Conservation (phyloP, 2,797 vertebrate species). For the Potorous gilbertii region DNA sequence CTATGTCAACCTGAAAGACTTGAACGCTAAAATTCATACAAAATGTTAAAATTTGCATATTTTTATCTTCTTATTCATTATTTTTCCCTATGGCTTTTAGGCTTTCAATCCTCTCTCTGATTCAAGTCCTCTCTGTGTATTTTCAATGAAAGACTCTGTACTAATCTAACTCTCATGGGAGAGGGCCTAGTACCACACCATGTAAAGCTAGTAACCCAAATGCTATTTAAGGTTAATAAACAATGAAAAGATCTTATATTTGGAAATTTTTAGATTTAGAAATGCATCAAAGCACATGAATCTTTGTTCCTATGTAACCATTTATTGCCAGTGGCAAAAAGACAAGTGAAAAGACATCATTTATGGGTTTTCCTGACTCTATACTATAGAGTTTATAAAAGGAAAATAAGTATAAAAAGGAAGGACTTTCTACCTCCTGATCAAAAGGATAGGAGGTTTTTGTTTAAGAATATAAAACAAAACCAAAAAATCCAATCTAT, state of each 20-base stretch:
- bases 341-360: background rate
- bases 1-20: no score
- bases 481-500: no score
- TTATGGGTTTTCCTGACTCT: background rate
- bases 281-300: background rate
- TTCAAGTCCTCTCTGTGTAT: background rate
- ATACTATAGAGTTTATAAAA: conserved; percentile 37
- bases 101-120: conserved; percentile 24
- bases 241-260: conserved; percentile 30
- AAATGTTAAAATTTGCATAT: no score
- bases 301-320: conserved; percentile 37
- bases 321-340: conserved; percentile 44
- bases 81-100: background rate
- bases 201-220: conserved; percentile 1
- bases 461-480: no score
- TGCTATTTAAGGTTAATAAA: background rate
- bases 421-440: background rate
- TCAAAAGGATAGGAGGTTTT: no score
- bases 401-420: background rate
- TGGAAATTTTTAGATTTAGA: conserved; percentile 35
- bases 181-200: background rate
- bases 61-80: background rate
- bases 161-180: conserved; percentile 13
- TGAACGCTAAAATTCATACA: no score
- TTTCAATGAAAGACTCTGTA: background rate